phyloP scores from a whole-genome alignment of 2,113 vertebrate species.

The Amblyornis subalaris region DNA sequence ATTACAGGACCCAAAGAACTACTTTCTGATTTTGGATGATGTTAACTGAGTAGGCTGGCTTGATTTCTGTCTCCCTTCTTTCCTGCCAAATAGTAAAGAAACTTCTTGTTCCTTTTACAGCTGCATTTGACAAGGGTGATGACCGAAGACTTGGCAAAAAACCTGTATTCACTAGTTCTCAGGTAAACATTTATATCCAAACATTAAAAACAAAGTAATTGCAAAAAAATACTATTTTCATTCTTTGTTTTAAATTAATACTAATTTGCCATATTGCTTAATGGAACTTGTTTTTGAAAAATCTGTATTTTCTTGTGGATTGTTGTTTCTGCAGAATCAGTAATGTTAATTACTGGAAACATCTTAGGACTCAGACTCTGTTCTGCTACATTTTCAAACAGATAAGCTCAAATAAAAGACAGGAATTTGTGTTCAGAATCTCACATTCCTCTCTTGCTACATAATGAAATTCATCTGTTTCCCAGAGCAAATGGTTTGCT shows the following conservation, averaged over 20 bases:
- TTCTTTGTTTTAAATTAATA: background rate
- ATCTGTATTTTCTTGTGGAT: background rate
- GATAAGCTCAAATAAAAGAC: conserved; percentile 36
- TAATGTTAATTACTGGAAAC: background rate
- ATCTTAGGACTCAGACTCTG: background rate
- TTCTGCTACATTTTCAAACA: background rate
- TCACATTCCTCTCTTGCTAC: background rate
- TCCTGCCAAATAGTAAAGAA: conserved; percentile 23
- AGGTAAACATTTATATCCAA: conserved; percentile 76
- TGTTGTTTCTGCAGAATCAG: background rate
- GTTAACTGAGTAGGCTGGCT: background rate
- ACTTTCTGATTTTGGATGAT: background rate
- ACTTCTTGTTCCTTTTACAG: conserved; percentile 68
- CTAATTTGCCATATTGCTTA: background rate
- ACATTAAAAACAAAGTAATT: background rate
- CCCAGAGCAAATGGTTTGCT: conserved; percentile 19
- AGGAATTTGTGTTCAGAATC: conserved; percentile 31
- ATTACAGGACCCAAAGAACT: background rate
- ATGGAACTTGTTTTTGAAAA: background rate
- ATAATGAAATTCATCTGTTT: conserved; percentile 34
- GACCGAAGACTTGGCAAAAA: conserved; percentile 88
- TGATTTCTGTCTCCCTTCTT: background rate
- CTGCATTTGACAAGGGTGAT: conserved; percentile 93
- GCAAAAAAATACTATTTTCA: background rate
- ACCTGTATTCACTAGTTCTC: conserved; percentile 88